phyloP scores from a whole-genome alignment of 1,140 invertebrate genomes.

The Drosophila yakuba region DNA sequence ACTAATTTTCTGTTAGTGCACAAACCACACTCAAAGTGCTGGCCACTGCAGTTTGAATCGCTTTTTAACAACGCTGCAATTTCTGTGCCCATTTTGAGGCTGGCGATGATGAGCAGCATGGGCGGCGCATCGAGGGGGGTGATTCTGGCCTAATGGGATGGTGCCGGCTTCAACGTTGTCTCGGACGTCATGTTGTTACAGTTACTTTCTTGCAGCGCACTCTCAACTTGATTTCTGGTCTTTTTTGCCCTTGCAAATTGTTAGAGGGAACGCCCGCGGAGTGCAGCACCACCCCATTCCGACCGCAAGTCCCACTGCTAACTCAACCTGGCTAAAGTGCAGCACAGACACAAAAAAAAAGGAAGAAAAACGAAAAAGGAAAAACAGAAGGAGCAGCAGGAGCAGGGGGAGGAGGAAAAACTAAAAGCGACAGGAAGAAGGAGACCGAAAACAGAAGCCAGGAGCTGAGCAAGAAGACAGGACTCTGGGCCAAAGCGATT shows the following conservation, averaged over 20 bases:
- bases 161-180: slow-evolving; percentile 28
- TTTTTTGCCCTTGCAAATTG: slow-evolving; percentile 65
- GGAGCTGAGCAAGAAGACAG: slow-evolving; percentile 26
- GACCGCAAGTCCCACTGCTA: slow-evolving; percentile 6
- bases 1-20: slow-evolving; percentile 15
- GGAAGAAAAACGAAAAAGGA: slow-evolving; percentile 3
- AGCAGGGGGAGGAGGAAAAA: neutral
- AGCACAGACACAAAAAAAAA: slow-evolving; percentile 46
- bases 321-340: slow-evolving; percentile 54
- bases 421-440: slow-evolving; percentile 27
- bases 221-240: slow-evolving; percentile 40
- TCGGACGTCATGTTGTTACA: slow-evolving; percentile 76
- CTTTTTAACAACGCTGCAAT: slow-evolving; percentile 79
- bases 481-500: slow-evolving; percentile 69
- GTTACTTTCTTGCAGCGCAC: slow-evolving; percentile 76
- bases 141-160: neutral
- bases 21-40: slow-evolving; percentile 44
- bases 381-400: neutral
- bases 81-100: slow-evolving; percentile 56
- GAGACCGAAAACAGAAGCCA: slow-evolving; percentile 28
- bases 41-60: slow-evolving; percentile 64
- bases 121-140: slow-evolving; percentile 11
- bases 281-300: slow-evolving; percentile 1
- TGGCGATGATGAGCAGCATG: slow-evolving; percentile 45
- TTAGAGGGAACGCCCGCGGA: slow-evolving; percentile 63